A percentile compares a stretch with the other conserved stretches of the same genome.
phyloP scores from a whole-genome alignment of 2,888 invertebrate genomes.

The Spodoptera picta region DNA sequence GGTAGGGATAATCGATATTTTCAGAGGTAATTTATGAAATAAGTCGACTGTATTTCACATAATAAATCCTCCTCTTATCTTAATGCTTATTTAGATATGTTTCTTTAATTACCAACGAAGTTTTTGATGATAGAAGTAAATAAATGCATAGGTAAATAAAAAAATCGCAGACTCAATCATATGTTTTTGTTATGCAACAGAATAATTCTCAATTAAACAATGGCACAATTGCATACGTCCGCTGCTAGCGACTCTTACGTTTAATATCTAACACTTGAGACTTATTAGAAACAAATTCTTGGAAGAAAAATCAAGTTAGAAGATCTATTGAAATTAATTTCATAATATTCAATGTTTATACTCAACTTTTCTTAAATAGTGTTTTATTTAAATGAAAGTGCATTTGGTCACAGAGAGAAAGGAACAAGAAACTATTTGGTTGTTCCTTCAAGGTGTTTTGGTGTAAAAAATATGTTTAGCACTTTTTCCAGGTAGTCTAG shows the following conservation, averaged over 20 bases:
- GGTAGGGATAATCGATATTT: slow-evolving; percentile 87
- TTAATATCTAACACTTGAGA: too few relatives aligned
- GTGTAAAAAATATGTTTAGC: too few relatives aligned
- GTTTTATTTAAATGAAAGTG: too few relatives aligned
- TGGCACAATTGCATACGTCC: slow-evolving; percentile 12
- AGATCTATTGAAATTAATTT: too few relatives aligned
- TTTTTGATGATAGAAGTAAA: slow-evolving; percentile 7
- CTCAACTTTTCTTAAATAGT: too few relatives aligned
- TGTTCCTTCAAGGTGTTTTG: too few relatives aligned
- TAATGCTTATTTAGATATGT: not conserved
- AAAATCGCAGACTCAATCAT: slow-evolving; percentile 38
- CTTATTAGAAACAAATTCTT: too few relatives aligned
- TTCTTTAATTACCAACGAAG: not conserved
- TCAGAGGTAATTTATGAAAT: slow-evolving; percentile 55
- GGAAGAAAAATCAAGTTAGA: too few relatives aligned
- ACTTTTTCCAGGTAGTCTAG: too few relatives aligned
- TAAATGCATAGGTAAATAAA: slow-evolving; percentile 1
- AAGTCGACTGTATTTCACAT: slow-evolving; percentile 16
- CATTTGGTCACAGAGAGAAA: too few relatives aligned
- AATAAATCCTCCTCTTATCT: not conserved
- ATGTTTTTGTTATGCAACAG: slow-evolving; percentile 60
- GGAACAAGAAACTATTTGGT: too few relatives aligned
- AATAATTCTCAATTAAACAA: slow-evolving; percentile 34
- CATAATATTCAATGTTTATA: too few relatives aligned
- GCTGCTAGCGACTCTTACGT: slow-evolving; percentile 1